Evolutionary conservation across 1,140 invertebrate species (phyloP).

Genomic region (Delia radicum): DNA sequence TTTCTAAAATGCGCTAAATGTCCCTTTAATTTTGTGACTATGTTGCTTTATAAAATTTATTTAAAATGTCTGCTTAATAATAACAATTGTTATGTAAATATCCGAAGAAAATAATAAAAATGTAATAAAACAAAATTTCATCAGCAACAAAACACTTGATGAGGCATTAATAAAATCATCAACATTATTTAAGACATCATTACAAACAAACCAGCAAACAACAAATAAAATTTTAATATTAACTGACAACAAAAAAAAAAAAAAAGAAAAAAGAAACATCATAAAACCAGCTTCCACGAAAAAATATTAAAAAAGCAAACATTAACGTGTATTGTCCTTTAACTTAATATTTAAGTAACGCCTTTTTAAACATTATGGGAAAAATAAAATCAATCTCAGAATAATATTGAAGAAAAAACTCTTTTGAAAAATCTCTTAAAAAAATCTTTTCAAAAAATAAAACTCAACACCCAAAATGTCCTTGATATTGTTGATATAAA

Average conservation of each 20-base stretch:
- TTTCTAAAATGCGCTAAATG: too few species aligned
- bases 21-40: background rate
- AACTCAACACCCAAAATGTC: background rate
- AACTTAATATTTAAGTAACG: background rate
- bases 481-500: background rate
- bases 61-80: background rate
- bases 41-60: too few species aligned
- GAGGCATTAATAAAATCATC: slow-evolving; percentile 18
- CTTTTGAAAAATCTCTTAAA: too few species aligned
- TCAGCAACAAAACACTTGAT: slow-evolving; percentile 10
- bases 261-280: too few species aligned
- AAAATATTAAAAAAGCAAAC: background rate
- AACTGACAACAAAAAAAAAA: too few species aligned
- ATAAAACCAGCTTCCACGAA: too few species aligned
- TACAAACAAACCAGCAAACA: background rate
- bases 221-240: background rate
- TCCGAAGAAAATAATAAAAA: background rate
- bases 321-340: background rate
- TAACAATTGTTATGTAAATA: background rate
- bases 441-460: background rate
- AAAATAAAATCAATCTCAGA: background rate
- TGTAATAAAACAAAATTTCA: slow-evolving; percentile 3
- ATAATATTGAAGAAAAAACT: background rate
- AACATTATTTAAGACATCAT: background rate
- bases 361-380: background rate